phyloP scores from a whole-genome alignment of 2,797 vertebrate genomes.

The Aldrovandia affinis region DNA sequence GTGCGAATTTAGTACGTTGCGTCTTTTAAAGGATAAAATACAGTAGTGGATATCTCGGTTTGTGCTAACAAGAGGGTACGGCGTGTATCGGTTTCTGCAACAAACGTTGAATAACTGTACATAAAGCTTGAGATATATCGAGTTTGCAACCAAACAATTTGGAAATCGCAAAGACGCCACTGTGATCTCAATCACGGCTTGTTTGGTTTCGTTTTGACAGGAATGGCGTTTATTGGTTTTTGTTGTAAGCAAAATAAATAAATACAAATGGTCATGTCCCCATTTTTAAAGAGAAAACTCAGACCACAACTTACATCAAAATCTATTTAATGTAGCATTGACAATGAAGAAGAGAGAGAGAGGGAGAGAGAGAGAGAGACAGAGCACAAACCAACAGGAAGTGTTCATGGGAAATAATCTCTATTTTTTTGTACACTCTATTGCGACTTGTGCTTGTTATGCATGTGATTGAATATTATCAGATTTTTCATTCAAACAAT shows the following conservation, averaged over 20 bases:
- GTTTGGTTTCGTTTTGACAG: too few relatives aligned
- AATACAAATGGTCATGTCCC: conserved; percentile 43
- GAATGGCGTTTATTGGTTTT: too few relatives aligned
- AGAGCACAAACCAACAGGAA: conserved; percentile 24
- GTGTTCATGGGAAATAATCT: background rate
- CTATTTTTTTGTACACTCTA: background rate
- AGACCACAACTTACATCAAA: conserved; percentile 66
- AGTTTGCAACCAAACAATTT: too few relatives aligned
- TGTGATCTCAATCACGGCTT: too few relatives aligned
- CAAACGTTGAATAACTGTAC: too few relatives aligned
- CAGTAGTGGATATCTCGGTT: too few relatives aligned
- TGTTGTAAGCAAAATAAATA: background rate
- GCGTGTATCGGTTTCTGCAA: too few relatives aligned
- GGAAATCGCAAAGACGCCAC: too few relatives aligned
- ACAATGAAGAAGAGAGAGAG: conserved; percentile 50
- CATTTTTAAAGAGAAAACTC: conserved; percentile 65
- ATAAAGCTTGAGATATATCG: too few relatives aligned
- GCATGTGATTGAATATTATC: conserved; percentile 23
- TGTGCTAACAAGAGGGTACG: too few relatives aligned
- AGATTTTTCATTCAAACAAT: conserved; percentile 42
- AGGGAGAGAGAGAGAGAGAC: conserved; percentile 42
- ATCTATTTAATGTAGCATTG: conserved; percentile 71
- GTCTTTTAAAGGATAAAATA: too few relatives aligned
- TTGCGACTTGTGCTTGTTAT: background rate
- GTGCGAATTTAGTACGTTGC: too few relatives aligned